Evolutionary conservation across 1,140 invertebrate species (phyloP).

Genomic region (Pectinophora gossypiella): DNA sequence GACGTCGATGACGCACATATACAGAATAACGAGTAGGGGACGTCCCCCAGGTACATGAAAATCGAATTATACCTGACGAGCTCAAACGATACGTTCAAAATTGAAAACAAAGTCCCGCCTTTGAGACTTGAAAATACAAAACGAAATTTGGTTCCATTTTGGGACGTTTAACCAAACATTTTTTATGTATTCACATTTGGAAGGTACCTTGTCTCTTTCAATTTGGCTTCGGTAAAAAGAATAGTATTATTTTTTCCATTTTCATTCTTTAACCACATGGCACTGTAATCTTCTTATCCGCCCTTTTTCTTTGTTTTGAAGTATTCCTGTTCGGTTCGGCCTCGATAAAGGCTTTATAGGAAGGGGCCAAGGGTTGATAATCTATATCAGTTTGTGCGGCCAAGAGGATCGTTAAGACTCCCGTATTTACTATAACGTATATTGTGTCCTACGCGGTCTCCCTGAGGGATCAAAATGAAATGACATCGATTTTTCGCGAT

Average conservation of each 20-base stretch:
- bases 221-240: too few relatives aligned
- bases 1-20: too few relatives aligned
- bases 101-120: slow-evolving; percentile 9
- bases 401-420: slow-evolving; percentile 33
- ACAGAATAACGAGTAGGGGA: too few relatives aligned
- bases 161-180: too few relatives aligned
- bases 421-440: too few relatives aligned
- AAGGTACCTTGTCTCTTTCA: too few relatives aligned
- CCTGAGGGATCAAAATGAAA: slow-evolving; percentile 7
- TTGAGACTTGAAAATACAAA: too few relatives aligned
- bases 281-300: slow-evolving; percentile 45
- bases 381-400: slow-evolving; percentile 49
- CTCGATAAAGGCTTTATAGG: slow-evolving; percentile 39
- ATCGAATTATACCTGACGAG: slow-evolving; percentile 37
- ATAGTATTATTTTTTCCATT: too few relatives aligned
- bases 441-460: too few relatives aligned
- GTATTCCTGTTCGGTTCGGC: slow-evolving; percentile 32
- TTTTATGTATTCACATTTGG: too few relatives aligned
- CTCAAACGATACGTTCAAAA: slow-evolving; percentile 34
- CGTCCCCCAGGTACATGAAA: too few relatives aligned
- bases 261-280: slow-evolving; percentile 29
- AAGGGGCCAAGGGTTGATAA: slow-evolving; percentile 42
- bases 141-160: too few relatives aligned
- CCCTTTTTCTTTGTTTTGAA: slow-evolving; percentile 51
- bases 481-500: slow-evolving; percentile 13